Conservation (phyloP, 2,888 invertebrate species). For the Erpobdella octoculata region DNA sequence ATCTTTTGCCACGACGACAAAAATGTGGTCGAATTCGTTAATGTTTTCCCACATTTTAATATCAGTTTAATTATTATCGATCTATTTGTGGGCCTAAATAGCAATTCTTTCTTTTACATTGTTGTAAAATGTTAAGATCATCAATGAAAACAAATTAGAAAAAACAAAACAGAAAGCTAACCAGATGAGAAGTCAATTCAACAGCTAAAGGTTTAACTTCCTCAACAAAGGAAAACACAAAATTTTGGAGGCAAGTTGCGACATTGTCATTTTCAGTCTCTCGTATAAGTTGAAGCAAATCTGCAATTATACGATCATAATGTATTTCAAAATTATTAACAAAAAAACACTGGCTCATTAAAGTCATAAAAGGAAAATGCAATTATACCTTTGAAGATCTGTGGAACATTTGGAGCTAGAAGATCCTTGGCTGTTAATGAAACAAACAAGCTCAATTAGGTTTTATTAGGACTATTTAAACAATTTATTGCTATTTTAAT, state of each 20-base stretch:
- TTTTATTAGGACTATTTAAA: too few species aligned
- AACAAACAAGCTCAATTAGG: too few species aligned
- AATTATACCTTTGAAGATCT: constrained; percentile 18
- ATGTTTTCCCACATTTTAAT: too few species aligned
- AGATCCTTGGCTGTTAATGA: constrained; percentile 15
- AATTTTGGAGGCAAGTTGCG: constrained; percentile 81
- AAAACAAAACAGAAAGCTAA: constrained; percentile 40
- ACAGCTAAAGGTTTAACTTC: constrained; percentile 84
- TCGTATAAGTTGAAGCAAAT: constrained; percentile 66
- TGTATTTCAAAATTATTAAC: too few species aligned
- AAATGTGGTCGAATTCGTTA: too few species aligned
- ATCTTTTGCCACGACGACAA: too few species aligned
- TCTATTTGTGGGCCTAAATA: too few species aligned
- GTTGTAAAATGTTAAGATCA: too few species aligned
- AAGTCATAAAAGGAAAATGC: background rate
- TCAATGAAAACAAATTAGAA: background rate
- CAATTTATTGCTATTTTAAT: too few species aligned
- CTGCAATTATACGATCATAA: too few species aligned
- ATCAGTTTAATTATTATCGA: too few species aligned
- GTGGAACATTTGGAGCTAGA: constrained; percentile 14
- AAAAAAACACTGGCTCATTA: background rate
- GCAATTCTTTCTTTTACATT: too few species aligned
- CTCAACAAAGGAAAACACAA: constrained; percentile 76
- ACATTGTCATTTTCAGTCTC: constrained; percentile 96
- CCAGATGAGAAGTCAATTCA: constrained; percentile 85